A percentile compares a stretch with the other conserved stretches of the same genome.
These are phyloP conservation scores for Torymus tubicola DNA, from an alignment of 2,888 invertebrate species.

Conservation along the genomic window DNA sequence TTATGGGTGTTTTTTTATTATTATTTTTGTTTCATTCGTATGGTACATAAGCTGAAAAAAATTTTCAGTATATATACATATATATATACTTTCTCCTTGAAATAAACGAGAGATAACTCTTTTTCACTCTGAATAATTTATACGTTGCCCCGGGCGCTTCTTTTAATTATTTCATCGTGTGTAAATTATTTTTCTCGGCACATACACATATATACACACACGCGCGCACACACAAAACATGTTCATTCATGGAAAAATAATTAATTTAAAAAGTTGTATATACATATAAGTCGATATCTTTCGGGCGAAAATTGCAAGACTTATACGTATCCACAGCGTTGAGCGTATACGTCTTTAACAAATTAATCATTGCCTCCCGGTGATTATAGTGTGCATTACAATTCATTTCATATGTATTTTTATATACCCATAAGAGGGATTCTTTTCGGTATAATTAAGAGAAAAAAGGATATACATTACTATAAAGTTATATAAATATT, in stretches of 20 bases:
- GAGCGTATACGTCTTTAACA: neutral
- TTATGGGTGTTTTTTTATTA: neutral
- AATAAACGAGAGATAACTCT: slow-evolving; percentile 35
- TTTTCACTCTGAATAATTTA: slow-evolving; percentile 44
- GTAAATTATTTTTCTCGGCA: slow-evolving; percentile 5
- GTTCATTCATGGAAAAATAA: slow-evolving; percentile 11
- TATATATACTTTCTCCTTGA: slow-evolving; percentile 31
- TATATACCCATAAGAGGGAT: no score
- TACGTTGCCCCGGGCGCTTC: slow-evolving; percentile 7
- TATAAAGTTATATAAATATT: no score
- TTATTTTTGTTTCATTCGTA: neutral
- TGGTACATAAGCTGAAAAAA: neutral
- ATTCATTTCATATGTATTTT: no score
- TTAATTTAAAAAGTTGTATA: slow-evolving; percentile 14
- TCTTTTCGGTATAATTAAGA: no score
- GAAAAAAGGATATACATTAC: no score
- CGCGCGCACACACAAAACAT: slow-evolving; percentile 1
- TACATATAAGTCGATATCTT: neutral
- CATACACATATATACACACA: no score
- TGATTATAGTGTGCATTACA: no score
- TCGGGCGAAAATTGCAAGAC: neutral
- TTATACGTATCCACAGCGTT: no score
- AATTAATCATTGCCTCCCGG: neutral
- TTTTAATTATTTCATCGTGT: slow-evolving; percentile 32
- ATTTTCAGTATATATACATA: neutral